Evolutionary conservation across 2,888 invertebrate species (phyloP).

Genomic region (Himalopsyche japonica): DNA sequence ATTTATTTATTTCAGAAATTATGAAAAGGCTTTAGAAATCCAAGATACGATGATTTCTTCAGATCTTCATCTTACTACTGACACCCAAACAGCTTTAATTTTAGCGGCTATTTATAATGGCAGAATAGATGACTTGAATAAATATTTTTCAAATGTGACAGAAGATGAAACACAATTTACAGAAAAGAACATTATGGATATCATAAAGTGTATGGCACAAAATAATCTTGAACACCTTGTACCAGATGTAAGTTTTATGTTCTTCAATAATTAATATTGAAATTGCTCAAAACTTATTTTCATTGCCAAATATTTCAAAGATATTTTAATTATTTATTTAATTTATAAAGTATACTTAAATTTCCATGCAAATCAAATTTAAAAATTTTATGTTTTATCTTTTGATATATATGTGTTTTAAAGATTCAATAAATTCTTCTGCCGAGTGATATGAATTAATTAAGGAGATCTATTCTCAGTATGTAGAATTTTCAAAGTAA

Average conservation of each 20-base stretch:
- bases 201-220: conserved; percentile 52
- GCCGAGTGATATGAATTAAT: too few species aligned
- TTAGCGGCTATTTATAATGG: conserved; percentile 58
- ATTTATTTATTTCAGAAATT: conserved; percentile 44
- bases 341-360: background rate
- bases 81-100: conserved; percentile 58
- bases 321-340: background rate
- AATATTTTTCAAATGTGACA: conserved; percentile 48
- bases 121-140: conserved; percentile 47
- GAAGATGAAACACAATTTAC: conserved; percentile 48
- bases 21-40: conserved; percentile 54
- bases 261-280: background rate
- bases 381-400: too few species aligned
- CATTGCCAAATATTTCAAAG: background rate
- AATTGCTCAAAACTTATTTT: background rate
- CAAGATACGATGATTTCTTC: conserved; percentile 63
- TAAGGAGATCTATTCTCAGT: too few species aligned
- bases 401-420: too few species aligned
- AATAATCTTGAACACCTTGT: conserved; percentile 46
- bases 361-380: background rate
- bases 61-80: conserved; percentile 53
- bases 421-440: too few species aligned
- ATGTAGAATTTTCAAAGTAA: too few species aligned
- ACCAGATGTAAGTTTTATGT: conserved; percentile 45
- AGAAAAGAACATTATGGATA: conserved; percentile 56